Base-by-base conservation (phyloP, 1,140 invertebrate genomes). In the Drosophila gunungcola region DNA sequence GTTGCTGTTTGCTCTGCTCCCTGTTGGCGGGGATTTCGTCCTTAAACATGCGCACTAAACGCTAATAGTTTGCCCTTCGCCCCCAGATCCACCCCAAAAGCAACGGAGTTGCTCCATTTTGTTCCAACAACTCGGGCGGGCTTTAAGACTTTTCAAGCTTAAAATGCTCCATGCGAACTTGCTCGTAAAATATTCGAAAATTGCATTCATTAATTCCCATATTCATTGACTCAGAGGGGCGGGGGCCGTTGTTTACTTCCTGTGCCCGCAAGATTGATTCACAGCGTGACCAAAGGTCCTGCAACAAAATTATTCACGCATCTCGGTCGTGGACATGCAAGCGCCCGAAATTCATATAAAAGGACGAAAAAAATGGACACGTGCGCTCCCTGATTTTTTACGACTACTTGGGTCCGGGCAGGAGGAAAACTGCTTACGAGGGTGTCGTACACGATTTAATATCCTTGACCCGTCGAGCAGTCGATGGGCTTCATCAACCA, bases 241-340 rank as follows among this genome's bases (percentile, higher is more conserved):
- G 55, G 55, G 54, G 63, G 46, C 48, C 25, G 54, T 60, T 82
- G 74, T 88, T 78, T 72, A 79, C 78, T 70, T 88, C 74, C 82
- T 78, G 69, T 78, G 58, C 58, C 82, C 77, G 73, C 82, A 90
- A 91, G 86, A 90, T 91, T 90, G 86, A 90, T 90, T 90, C 86
- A 90, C 88, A 90, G 86, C 86, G 69, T 90, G 86, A 88, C 88
- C 86, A 88, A 88, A 88, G 83, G 83, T 88, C 83, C 76, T 79
- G 83, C 79, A 80, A 58, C 52, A 80, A 77, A 77, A 88, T 83
- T 88, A 88, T 88, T 89, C 83, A 88, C 84, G 83, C 84, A 61
- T 88, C 84, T 78, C 65, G 43, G 9, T 25, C 54, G 62, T 52
- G 83, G 60, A 88, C 83, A 88, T 86, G 83, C 78, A 67, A 82